phyloP scores from a whole-genome alignment of 2,113 vertebrate species.

The Anser brachyrhynchus region DNA sequence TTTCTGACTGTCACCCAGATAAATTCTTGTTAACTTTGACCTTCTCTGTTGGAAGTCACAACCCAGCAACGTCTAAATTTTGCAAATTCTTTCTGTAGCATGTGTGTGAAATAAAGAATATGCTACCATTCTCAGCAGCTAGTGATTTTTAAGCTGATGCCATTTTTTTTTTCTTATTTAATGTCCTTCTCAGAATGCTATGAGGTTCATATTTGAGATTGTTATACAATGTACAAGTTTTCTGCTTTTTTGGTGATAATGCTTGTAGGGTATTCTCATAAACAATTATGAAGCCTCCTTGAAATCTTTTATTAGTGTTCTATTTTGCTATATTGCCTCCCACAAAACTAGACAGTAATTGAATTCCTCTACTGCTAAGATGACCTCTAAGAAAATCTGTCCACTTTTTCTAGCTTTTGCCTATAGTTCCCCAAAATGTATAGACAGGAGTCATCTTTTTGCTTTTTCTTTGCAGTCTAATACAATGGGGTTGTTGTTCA shows the following conservation, averaged over 20 bases:
- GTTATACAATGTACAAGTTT: not conserved
- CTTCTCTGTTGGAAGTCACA: slow-evolving; percentile 25
- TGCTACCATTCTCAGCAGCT: not conserved
- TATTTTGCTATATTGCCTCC: not conserved
- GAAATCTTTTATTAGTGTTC: not conserved
- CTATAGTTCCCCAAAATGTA: not conserved
- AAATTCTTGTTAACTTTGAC: slow-evolving; percentile 9
- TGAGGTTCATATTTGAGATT: not conserved
- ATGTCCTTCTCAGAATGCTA: not conserved
- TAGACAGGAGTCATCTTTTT: not conserved
- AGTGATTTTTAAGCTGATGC: not conserved
- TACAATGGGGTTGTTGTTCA: not conserved
- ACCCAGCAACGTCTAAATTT: not conserved
- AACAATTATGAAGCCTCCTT: not conserved
- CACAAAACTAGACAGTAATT: not conserved
- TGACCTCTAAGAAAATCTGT: not conserved
- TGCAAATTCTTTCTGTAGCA: not conserved
- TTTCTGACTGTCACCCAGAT: not conserved
- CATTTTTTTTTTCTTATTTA: not conserved
- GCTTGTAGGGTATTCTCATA: not conserved
- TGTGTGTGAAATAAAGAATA: not conserved
- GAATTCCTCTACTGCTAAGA: not conserved
- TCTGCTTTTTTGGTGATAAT: not conserved
- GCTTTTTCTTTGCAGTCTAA: not conserved
- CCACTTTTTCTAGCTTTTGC: not conserved